Base-by-base conservation (phyloP, 1,140 invertebrate genomes). In the Epicauta chinensis region DNA sequence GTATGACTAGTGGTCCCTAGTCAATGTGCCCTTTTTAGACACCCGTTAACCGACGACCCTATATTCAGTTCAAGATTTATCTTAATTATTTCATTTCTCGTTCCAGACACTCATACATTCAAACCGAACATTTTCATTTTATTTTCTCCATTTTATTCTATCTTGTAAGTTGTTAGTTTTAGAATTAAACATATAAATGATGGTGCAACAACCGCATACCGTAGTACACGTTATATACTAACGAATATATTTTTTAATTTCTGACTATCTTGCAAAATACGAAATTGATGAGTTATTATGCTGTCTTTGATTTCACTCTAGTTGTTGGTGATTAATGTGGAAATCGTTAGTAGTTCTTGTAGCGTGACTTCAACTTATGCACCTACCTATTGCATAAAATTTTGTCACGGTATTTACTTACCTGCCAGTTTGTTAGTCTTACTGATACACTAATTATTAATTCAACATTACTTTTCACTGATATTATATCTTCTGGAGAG, bases 1-100 rank as follows among this genome's bases (percentile, higher is more conserved):
- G 55, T 58, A 60, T 56, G 31, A 53, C 44, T 37, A 35, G 11
- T 14, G 14, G 35, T 39, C 35, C 39, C 39, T 43, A 16, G 29
- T 15, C 30, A 12, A 23, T 48, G 45, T 23, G 4, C 45, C 32
- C 16, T 7, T 23, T 23, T 38, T 38, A 38, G 16, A 48, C 34
- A 48, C 16, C 36, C 10, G 23, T 2, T 23, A 15, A 37, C 34
- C 34, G 23, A 36, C 30, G 29, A 43, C 40, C 30, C 38, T 17
- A 35, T 12, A 32, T 34, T 38, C 13, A 47, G 23, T 35, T 35
- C 43, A 12, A 49, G 46, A 50, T 50, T 41, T 50, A 50, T 50
- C 47, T 50, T 50, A 50, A 50, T 50, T 50, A 50, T 47, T 47
- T 16, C 34, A 37, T n/a, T 14, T 34, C 10, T 14, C 23, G 7